A percentile compares a stretch with the other conserved stretches of the same genome.
Evolutionary conservation across 2,888 invertebrate genomes (phyloP).

Genomic region (Heliconius ismenius): DNA sequence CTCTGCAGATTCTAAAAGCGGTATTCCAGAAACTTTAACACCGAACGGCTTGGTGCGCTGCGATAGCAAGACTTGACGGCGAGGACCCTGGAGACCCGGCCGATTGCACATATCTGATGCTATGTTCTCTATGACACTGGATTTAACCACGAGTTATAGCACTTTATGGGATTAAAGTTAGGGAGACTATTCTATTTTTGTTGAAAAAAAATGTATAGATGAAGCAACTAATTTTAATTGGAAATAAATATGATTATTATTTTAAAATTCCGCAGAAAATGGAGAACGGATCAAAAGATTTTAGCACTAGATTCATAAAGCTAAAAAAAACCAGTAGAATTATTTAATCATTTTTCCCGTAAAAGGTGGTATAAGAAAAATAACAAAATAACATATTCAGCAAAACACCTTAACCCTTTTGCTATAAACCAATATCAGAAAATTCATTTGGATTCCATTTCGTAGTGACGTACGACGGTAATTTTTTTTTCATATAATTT

Average conservation of each 20-base stretch:
- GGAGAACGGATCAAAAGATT: no score
- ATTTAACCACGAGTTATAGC: slow-evolving; percentile 9
- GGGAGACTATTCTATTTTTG: not conserved
- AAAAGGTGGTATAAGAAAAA: not conserved
- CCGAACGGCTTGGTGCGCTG: slow-evolving; percentile 8
- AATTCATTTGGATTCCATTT: slow-evolving; percentile 14
- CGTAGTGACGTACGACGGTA: slow-evolving; percentile 26
- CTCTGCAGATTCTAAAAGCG: slow-evolving; percentile 8
- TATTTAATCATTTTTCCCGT: not conserved
- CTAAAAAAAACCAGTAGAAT: not conserved
- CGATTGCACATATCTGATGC: slow-evolving; percentile 20
- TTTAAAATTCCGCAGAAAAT: no score
- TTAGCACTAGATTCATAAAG: no score
- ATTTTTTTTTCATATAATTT: slow-evolving; percentile 41
- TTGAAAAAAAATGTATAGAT: not conserved
- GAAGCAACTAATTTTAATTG: not conserved
- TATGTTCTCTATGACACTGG: slow-evolving; percentile 16
- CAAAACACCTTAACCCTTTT: slow-evolving; percentile 1
- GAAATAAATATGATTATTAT: not conserved
- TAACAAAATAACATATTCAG: slow-evolving; percentile 3
- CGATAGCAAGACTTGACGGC: slow-evolving; percentile 17
- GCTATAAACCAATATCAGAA: slow-evolving; percentile 2
- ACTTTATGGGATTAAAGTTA: not conserved
- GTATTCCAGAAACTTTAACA: slow-evolving; percentile 19
- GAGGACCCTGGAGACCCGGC: slow-evolving; percentile 2